phyloP scores from a whole-genome alignment of 2,888 invertebrate species.

The Yponomeuta evonymella region DNA sequence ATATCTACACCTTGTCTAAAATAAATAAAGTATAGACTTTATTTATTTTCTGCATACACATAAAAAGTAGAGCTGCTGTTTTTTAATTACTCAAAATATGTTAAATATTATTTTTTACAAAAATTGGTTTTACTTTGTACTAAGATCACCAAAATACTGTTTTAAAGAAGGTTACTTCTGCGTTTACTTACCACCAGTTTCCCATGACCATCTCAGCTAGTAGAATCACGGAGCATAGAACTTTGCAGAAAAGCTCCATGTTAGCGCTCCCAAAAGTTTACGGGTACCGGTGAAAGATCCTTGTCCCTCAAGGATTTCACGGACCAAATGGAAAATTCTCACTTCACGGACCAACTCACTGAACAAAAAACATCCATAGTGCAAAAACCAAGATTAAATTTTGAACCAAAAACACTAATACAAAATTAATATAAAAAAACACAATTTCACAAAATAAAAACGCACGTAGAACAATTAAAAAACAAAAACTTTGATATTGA shows the following conservation, averaged over 20 bases:
- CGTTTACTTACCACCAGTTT: slow-evolving; percentile 65
- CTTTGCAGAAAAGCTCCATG: slow-evolving; percentile 66
- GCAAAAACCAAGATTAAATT: slow-evolving; percentile 5
- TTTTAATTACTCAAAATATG: not conserved
- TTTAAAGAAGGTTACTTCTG: not conserved
- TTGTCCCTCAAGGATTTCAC: slow-evolving; percentile 20
- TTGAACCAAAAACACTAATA: slow-evolving; percentile 1
- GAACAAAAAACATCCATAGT: slow-evolving; percentile 25
- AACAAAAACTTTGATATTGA: slow-evolving; percentile 21
- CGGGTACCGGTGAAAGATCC: slow-evolving; percentile 28
- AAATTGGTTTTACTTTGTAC: too few species aligned
- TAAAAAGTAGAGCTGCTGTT: not conserved
- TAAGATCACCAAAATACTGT: too few species aligned
- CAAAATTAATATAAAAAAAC: slow-evolving; percentile 30
- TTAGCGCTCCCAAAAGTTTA: slow-evolving; percentile 34
- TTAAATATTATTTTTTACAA: not conserved
- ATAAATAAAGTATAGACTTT: too few species aligned
- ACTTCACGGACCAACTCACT: slow-evolving; percentile 28
- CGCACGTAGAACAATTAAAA: slow-evolving; percentile 28
- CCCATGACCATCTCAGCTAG: slow-evolving; percentile 55
- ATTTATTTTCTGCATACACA: too few species aligned
- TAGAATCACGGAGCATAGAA: slow-evolving; percentile 51
- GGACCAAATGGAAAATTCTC: slow-evolving; percentile 26
- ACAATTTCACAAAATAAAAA: slow-evolving; percentile 40
- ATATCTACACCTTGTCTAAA: too few species aligned